Evolutionary conservation across 2,113 vertebrate species (phyloP).

Genomic region (Corvus moneduloides): DNA sequence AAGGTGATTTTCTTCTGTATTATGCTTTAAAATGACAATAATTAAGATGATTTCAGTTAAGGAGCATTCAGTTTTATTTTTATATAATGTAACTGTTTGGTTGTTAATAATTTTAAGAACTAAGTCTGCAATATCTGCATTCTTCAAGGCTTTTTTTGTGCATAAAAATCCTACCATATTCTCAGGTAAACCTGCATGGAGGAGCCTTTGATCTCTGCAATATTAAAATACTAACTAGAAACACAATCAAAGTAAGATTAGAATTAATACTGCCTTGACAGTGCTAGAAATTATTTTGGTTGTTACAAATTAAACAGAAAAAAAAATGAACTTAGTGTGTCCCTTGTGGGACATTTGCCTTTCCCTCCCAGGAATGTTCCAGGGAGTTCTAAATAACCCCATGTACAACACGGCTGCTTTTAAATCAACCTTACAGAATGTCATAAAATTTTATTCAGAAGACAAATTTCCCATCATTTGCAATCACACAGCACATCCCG

Average conservation of each 20-base stretch:
- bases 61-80: background rate
- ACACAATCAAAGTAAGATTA: background rate
- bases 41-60: background rate
- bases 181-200: background rate
- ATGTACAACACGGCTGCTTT: background rate
- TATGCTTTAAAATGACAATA: background rate
- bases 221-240: background rate
- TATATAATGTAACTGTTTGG: background rate
- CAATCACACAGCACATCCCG: background rate
- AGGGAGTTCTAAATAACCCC: background rate
- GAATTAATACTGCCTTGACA: background rate
- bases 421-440: background rate
- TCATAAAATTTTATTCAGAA: slow-evolving; percentile 1
- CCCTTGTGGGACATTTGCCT: background rate
- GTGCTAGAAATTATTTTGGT: background rate
- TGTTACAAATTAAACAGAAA: background rate
- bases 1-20: background rate
- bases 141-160: background rate
- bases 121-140: background rate
- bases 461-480: background rate
- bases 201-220: background rate
- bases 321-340: accelerated
- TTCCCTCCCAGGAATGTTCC: background rate
- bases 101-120: background rate
- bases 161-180: background rate